These are phyloP conservation scores for Cephonodes hylas DNA, from an alignment of 2,888 invertebrate genomes.

Conservation along the genomic window DNA sequence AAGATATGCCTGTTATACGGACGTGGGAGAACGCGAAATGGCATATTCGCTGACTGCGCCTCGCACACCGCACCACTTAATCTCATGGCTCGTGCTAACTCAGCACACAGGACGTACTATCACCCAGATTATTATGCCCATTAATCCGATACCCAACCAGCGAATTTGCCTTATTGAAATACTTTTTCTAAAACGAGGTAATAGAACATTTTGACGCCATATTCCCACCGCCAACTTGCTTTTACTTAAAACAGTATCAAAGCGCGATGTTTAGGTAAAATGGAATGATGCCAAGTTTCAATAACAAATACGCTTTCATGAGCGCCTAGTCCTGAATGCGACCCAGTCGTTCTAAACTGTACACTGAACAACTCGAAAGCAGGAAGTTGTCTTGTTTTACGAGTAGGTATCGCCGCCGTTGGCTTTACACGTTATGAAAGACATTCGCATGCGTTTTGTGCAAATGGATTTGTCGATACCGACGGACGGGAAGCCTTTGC, in stretches of 20 bases:
- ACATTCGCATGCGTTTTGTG: constrained; percentile 17
- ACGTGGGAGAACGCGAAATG: constrained; percentile 40
- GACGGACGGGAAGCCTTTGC: constrained; percentile 18
- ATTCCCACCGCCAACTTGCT: constrained; percentile 42
- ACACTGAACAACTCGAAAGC: constrained; percentile 33
- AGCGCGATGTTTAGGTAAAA: constrained; percentile 52
- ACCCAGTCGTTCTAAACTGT: constrained; percentile 34
- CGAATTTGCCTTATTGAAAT: constrained; percentile 24
- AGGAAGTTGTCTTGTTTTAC: constrained; percentile 38
- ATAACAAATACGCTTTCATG: constrained; percentile 44
- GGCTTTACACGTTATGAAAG: constrained; percentile 7
- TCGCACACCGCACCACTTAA: constrained; percentile 37
- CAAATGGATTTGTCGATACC: constrained; percentile 19
- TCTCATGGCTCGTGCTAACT: constrained; percentile 41
- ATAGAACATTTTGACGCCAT: constrained; percentile 43
- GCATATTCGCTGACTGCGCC: constrained; percentile 46
- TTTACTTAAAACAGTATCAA: constrained; percentile 46
- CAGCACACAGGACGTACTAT: constrained; percentile 40
- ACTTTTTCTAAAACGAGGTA: constrained; percentile 27
- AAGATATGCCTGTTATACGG: constrained; percentile 27
- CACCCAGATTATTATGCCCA: constrained; percentile 42
- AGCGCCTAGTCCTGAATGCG: constrained; percentile 33
- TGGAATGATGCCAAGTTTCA: constrained; percentile 62
- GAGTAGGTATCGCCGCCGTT: constrained; percentile 3
- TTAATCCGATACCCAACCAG: constrained; percentile 35